Evolutionary conservation across 2,888 invertebrate species (phyloP).

Genomic region (Argyresthia goedartella): DNA sequence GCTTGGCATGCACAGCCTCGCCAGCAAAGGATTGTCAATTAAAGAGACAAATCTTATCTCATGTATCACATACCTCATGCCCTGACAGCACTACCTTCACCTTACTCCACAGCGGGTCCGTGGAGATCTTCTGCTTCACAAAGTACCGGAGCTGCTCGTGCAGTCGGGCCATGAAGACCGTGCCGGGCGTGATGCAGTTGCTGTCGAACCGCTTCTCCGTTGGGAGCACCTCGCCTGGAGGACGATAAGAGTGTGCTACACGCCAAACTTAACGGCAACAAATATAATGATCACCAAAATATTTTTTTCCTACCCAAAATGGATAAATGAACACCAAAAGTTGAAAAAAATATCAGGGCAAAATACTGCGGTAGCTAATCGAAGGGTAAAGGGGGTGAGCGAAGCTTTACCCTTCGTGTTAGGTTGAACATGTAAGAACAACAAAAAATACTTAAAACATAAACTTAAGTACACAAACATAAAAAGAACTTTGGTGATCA

Average conservation of each 20-base stretch:
- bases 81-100: conserved; percentile 91
- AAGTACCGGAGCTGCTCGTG: conserved; percentile 91
- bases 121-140: conserved; percentile 85
- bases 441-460: background rate
- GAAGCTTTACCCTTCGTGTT: background rate
- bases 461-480: background rate
- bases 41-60: no score
- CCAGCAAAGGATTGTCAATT: no score
- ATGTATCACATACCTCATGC: conserved; percentile 83
- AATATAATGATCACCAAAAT: no score
- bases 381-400: no score
- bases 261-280: no score
- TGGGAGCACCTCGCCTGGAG: conserved; percentile 78
- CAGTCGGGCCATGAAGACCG: conserved; percentile 91
- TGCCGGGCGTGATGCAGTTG: conserved; percentile 98
- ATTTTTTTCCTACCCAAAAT: no score
- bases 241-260: background rate
- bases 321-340: no score
- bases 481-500: background rate
- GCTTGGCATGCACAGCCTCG: no score
- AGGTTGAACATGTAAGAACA: background rate
- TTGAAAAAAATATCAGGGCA: no score
- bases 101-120: conserved; percentile 89
- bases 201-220: conserved; percentile 91
- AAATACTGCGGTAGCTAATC: no score